These are phyloP conservation scores for Plebejus argus DNA, from an alignment of 2,888 invertebrate genomes.

Conservation along the genomic window DNA sequence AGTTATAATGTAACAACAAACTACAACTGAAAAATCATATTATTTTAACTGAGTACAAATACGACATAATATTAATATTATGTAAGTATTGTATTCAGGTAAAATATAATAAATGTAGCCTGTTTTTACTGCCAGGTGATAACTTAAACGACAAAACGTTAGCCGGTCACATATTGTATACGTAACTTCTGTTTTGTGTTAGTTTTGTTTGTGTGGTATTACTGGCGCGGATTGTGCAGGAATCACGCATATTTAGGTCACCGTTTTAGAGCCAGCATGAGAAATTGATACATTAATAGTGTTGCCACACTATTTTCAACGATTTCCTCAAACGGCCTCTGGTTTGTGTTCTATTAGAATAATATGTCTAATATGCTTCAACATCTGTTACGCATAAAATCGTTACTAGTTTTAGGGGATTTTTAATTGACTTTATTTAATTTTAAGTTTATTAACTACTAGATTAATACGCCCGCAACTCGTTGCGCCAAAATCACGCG, in stretches of 20 bases:
- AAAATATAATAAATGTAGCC: not conserved
- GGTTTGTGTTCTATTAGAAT: not conserved
- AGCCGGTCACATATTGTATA: not conserved
- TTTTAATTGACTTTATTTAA: too few relatives aligned
- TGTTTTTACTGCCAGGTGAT: not conserved
- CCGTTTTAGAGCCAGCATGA: slow-evolving; percentile 3
- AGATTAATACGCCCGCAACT: too few relatives aligned
- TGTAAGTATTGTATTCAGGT: too few relatives aligned
- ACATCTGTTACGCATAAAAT: too few relatives aligned
- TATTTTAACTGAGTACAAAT: too few relatives aligned
- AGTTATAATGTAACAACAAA: too few relatives aligned
- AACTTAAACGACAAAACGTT: not conserved
- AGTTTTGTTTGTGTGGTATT: not conserved
- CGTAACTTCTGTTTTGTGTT: slow-evolving; percentile 20
- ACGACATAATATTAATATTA: too few relatives aligned
- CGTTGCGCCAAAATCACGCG: too few relatives aligned
- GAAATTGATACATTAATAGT: slow-evolving; percentile 22
- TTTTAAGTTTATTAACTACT: too few relatives aligned
- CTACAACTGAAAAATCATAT: too few relatives aligned
- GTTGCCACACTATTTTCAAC: slow-evolving; percentile 10
- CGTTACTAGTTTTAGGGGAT: too few relatives aligned
- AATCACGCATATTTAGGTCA: not conserved
- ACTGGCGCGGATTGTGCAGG: not conserved
- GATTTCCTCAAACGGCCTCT: not conserved
- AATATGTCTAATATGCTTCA: not conserved